phyloP scores from a whole-genome alignment of 2,797 vertebrate genomes.

The Diceros bicornis region DNA sequence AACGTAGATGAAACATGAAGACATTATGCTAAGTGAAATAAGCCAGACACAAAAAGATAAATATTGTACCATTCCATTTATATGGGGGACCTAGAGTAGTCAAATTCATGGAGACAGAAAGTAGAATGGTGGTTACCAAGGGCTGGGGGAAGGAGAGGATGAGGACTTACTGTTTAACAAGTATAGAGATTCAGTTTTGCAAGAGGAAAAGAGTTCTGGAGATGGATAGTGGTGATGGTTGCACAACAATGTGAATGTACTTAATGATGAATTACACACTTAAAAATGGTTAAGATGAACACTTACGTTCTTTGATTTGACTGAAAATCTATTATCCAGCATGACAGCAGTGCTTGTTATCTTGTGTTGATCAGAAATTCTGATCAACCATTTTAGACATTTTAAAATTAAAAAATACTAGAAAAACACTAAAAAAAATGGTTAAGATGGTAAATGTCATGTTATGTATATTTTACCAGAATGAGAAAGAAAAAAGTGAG shows the following conservation, averaged over 20 bases:
- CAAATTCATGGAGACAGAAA: neutral
- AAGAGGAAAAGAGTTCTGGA: neutral
- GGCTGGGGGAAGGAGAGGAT: too few species aligned
- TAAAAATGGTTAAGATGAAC: neutral
- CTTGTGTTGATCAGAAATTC: slow-evolving; percentile 4
- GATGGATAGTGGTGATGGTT: neutral
- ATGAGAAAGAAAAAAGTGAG: neutral
- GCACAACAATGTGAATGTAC: neutral
- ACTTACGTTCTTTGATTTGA: slow-evolving; percentile 29
- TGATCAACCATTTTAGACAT: slow-evolving; percentile 23
- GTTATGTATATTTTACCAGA: neutral
- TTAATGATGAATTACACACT: neutral
- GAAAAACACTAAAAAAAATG: neutral
- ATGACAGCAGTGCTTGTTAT: neutral
- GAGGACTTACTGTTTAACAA: neutral
- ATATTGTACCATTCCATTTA: neutral
- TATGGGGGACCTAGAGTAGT: neutral
- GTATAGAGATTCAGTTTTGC: neutral
- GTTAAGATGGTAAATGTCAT: neutral
- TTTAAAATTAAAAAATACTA: slow-evolving; percentile 31
- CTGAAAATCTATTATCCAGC: neutral
- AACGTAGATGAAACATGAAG: neutral
- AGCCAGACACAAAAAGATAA: neutral
- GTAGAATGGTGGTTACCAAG: neutral
- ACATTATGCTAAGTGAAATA: neutral